Conservation (phyloP, 2,113 vertebrate genomes). For the Chlorodrepanis virens region DNA sequence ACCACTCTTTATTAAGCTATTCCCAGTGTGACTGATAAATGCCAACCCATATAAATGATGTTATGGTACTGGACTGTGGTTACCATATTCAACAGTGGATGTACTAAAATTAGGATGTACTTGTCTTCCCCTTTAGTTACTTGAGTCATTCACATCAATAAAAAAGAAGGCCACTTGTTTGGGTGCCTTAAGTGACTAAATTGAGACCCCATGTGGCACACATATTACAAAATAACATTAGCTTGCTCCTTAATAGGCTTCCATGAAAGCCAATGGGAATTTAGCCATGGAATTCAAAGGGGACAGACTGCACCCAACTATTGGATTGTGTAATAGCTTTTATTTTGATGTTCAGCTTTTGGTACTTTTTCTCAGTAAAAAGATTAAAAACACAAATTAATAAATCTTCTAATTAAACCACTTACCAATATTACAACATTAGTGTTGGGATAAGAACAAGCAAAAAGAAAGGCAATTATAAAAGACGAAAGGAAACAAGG, state of each 20-base stretch:
- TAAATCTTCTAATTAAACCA: slow-evolving; percentile 47
- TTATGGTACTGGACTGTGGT: neutral
- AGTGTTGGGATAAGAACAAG: slow-evolving; percentile 5
- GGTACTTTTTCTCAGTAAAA: slow-evolving; percentile 21
- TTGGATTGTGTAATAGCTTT: slow-evolving; percentile 44
- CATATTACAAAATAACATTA: slow-evolving; percentile 25
- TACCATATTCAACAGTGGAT: neutral
- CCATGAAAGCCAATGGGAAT: neutral
- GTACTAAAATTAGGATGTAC: neutral
- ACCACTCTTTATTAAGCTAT: neutral
- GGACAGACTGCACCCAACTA: neutral
- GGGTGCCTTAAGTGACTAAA: slow-evolving; percentile 35
- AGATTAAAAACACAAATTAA: slow-evolving; percentile 43
- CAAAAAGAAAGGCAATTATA: slow-evolving; percentile 17
- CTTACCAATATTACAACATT: slow-evolving; percentile 51
- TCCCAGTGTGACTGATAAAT: neutral
- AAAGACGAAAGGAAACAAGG: slow-evolving; percentile 37
- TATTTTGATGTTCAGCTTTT: slow-evolving; percentile 32
- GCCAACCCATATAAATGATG: neutral
- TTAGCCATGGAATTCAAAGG: slow-evolving; percentile 41
- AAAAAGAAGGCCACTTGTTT: neutral
- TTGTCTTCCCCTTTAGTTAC: neutral
- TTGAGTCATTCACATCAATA: neutral
- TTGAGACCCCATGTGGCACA: neutral
- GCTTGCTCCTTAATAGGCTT: neutral